Evolutionary conservation across 2,113 vertebrate genomes (phyloP).

Genomic region (Pelobates fuscus): DNA sequence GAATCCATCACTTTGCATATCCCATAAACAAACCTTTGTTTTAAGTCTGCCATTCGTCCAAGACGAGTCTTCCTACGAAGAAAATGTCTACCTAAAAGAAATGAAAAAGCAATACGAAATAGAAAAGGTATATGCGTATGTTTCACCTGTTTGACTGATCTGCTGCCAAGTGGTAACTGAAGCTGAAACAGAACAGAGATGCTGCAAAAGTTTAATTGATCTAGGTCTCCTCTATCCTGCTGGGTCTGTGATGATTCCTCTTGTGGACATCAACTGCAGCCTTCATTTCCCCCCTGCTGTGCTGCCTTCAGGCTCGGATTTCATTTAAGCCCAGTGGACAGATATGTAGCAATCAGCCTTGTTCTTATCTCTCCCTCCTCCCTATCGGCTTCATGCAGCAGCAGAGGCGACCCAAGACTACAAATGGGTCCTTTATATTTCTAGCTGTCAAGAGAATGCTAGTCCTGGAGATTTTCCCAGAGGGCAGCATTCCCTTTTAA

Average conservation of each 20-base stretch:
- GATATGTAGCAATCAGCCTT: conserved; percentile 41
- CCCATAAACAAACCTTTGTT: too few relatives aligned
- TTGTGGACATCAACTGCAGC: not conserved
- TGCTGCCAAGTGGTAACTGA: conserved; percentile 1
- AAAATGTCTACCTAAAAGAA: too few relatives aligned
- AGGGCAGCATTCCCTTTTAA: conserved; percentile 32
- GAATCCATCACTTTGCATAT: too few relatives aligned
- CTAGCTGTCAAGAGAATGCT: conserved; percentile 55
- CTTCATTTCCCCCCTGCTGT: conserved; percentile 45
- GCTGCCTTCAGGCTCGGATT: conserved; percentile 24
- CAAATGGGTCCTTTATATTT: conserved; percentile 63
- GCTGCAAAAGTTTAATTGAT: conserved; percentile 19
- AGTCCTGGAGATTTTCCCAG: conserved; percentile 63
- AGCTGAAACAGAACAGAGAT: not conserved
- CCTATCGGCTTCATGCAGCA: conserved; percentile 47
- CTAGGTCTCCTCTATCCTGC: not conserved
- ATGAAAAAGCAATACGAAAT: not conserved
- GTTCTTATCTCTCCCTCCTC: conserved; percentile 48
- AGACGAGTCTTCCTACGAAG: too few relatives aligned
- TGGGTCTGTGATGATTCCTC: not conserved
- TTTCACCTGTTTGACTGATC: conserved; percentile 17
- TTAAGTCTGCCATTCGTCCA: too few relatives aligned
- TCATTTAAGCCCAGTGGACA: conserved; percentile 44
- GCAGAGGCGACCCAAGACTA: conserved; percentile 47
- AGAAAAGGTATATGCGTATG: not conserved